Base-by-base conservation (phyloP, 2,797 vertebrate species). In the Sphaeramia orbicularis region DNA sequence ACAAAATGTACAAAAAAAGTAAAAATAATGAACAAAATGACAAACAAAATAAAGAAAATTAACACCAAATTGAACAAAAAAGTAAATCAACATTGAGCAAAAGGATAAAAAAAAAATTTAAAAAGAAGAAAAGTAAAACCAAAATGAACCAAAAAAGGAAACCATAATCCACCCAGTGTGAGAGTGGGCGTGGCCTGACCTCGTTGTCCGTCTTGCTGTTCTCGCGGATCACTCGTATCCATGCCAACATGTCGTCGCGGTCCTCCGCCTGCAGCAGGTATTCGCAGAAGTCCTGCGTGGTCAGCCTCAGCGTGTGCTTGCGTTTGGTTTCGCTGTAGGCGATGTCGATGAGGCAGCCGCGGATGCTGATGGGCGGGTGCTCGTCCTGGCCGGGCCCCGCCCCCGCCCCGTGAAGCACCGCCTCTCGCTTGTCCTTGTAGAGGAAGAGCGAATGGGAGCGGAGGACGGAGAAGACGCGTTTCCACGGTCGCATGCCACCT, bases 241-340 rank as follows among this genome's bases (percentile, higher is more conserved):
- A 99, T 89, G 94, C 94, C 92, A 99, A 93, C 97, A 99, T 99
- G 92, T 97, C 96, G 55, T 99, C 96, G 59, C 96, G 92, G 93
- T 97, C 96, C 92, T 97, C 97, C 36, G 97, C 96, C 93, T 99
- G 97, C 92, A 99, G 96, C 89, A 99, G 95, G 93, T 97, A 99
- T 93, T 99, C 97, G 86, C 96, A 98, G 94, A 96, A 97, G 95
- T 98, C 96, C 92, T 97, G 96, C 15, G 97, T 99, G 88, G 96
- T 98, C 88, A 98, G 95, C 62, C 97, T 93, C 91, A 99, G 93
- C 63, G 96, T 95, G 91, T 99, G 95, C 85, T 97, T 98, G 67
- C 96, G 95, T 91, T 98, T 98, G 80, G 97, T 99, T 86, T 97
- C 96, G 76, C 97, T 97, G 95, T 99, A 99, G 65, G 98, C 97